Evolutionary conservation across 1,140 invertebrate genomes (phyloP), one percentile per base, ranked within the genome.

Genomic region (Panonychus citri): DNA sequence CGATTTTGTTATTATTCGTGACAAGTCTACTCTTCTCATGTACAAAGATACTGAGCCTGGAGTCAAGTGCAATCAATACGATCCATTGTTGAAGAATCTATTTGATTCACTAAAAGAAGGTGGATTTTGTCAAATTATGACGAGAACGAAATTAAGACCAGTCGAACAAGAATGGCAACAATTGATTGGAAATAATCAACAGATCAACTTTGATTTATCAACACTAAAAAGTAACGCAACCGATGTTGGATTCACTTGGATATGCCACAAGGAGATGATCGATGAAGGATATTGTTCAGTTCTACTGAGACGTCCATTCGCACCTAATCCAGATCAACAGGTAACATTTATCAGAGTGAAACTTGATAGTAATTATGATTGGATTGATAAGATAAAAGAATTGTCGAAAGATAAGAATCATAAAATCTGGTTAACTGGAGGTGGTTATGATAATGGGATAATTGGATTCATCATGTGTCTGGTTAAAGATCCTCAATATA

Each of bases 401-500:
- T 21, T 21, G 13, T 2, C 64, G 19, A 64, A 65, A 69, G 24
- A 68, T 75, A 57, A 30, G 17, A 17, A 55, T 63, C 42, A 51
- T 61, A 55, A 49, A 24, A 72, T 88, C 37, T 77, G 85, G 64
- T 66, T 86, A 10, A 76, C 82, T 25, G 75, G 79, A 59, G 66
- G 64, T 21, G 61, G 59, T 15, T 60, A 58, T 15, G 64, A 65
- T 25, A 81, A 73, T 66, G 88, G 91, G 53, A 73, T 88, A 26
- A 69, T 91, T 48, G 90, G 91, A 43, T 69, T 96, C 60, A 78
- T 82, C 55, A 90, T 85, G 62, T 96, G 91, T 67, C 71, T 95
- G 40, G 79, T 81, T 63, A 75, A 76, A 61, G 90, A 95, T 71
- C 74, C 78, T 10, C 83, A 83, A 52, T 85, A 85, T 51, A 69